Evolutionary conservation across 1,140 invertebrate genomes (phyloP), one percentile per base, ranked within the genome.

Genomic region (Drosophila kohkoa): DNA sequence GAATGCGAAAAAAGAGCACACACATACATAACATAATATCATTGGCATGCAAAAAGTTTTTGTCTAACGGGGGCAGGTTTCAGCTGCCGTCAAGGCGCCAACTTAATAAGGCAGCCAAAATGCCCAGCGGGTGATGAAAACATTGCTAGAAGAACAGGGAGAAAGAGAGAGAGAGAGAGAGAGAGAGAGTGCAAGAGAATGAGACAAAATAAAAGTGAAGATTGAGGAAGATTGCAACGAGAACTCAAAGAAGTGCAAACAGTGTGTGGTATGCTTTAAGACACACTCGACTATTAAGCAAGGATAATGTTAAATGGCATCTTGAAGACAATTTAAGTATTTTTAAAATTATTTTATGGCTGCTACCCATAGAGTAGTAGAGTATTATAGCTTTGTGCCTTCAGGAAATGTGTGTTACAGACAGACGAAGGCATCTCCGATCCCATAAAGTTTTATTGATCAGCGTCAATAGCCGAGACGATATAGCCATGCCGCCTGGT

Each of bases 11-110:
- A 38, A 48, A 51, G 32, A 41, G 48, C 28, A 55, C 32, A 46
- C 48, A 11, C 35, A 38, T 8, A 32, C 32, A 32, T 8, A 32
- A 32, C 32, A 81, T 68, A 68, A 67, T 63, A 71, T 68, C 69
- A 76, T 80, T 82, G 83, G 83, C 73, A 88, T 80, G 77, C 83
- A 74, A 52, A 89, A 89, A 88, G 77, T 83, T 87, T 83, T 89
- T 80, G 43, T 69, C 58, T 41, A 35, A 55, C 45, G 49, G 49
- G 20, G 49, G 70, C 55, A 63, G 67, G 81, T 70, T 81, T 73
- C 65, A 67, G 75, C 73, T 79, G 66, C 59, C 82, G 57, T 35
- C 54, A 43, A 80, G 83, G 85, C 85, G 83, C 77, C 85, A 87
- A 87, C 83, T 88, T 87, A 82, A 87, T 83, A 87, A 89, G 83